Base-by-base conservation (phyloP, 2,113 vertebrate genomes). In the Lasiurus cinereus region DNA sequence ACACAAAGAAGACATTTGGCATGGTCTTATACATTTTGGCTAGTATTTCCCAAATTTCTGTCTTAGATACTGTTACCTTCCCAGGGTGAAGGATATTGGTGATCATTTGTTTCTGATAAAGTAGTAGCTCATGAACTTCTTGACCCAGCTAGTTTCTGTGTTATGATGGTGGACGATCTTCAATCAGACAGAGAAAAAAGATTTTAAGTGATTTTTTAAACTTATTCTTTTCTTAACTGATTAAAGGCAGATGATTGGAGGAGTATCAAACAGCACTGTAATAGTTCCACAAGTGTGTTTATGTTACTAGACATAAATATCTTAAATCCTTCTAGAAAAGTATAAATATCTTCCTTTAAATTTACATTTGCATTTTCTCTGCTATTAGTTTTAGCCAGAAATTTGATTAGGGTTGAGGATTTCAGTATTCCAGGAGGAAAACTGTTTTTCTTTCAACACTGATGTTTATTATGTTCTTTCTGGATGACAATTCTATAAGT, bases 401-500 rank as follows among this genome's bases (percentile, higher is more conserved):
- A 50, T 90, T 86, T 96, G 50, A 88, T 5, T 19, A 69, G 29
- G 67, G 46, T 11, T 95, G 85, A 89, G 22, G 48, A 76, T 91
- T 90, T 74, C 94, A 33, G 14, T 97, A 80, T 48, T 66, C 91
- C 22, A 9, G 56, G 8, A 78, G 67, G 39, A 36, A 72, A 19
- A 69, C 15, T 82, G 9, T 33, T 56, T 74, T 96, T 96, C 72
- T 96, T 94, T 97, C 82, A 93, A 43, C 69, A 93, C 46, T 88
- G 84, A 56, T 88, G 33, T 96, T 97, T 94, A 92, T 95, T 94
- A 95, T 92, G 72, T 92, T 90, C 15, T 93, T 93, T 94, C 80
- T 94, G 43, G 80, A 90, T 14, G 50, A 93, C 73, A 96, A 88
- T 90, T 96, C 31, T 54, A 82, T 97, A 97, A 97, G 80, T 97